Conservation (phyloP, 1,140 invertebrate genomes). For the Drosophila baimaii region DNA sequence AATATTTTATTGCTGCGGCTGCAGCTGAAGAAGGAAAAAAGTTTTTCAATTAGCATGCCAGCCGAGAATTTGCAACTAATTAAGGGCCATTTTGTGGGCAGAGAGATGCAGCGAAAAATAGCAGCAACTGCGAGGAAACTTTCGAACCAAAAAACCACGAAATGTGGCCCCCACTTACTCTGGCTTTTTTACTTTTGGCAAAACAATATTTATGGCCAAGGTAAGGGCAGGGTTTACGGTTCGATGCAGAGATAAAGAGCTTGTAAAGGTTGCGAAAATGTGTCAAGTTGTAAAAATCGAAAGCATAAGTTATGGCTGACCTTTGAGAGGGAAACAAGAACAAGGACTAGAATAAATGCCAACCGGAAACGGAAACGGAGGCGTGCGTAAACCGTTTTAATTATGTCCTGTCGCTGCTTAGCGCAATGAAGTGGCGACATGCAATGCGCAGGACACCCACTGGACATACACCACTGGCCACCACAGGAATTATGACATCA, state of each 20-base stretch:
- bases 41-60: slow-evolving; percentile 64
- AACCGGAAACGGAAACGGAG: slow-evolving; percentile 68
- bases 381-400: slow-evolving; percentile 73
- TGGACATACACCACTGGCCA: neutral
- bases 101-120: slow-evolving; percentile 1
- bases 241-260: slow-evolving; percentile 44
- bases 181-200: neutral
- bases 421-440: slow-evolving; percentile 44
- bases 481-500: slow-evolving; percentile 71
- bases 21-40: slow-evolving; percentile 30
- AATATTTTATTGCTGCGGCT: slow-evolving; percentile 45
- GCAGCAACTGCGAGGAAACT: slow-evolving; percentile 13
- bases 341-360: slow-evolving; percentile 13
- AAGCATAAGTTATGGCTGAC: slow-evolving; percentile 54
- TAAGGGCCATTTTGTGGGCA: too few species aligned
- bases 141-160: slow-evolving; percentile 41
- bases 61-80: slow-evolving; percentile 54
- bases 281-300: slow-evolving; percentile 66
- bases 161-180: slow-evolving; percentile 10
- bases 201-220: slow-evolving; percentile 36
- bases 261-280: slow-evolving; percentile 40
- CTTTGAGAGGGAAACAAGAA: slow-evolving; percentile 15
- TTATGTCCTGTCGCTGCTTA: slow-evolving; percentile 53
- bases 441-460: slow-evolving; percentile 30
- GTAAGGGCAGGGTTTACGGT: slow-evolving; percentile 32